phyloP scores from a whole-genome alignment of 2,797 vertebrate species.

The Meda fulgida region DNA sequence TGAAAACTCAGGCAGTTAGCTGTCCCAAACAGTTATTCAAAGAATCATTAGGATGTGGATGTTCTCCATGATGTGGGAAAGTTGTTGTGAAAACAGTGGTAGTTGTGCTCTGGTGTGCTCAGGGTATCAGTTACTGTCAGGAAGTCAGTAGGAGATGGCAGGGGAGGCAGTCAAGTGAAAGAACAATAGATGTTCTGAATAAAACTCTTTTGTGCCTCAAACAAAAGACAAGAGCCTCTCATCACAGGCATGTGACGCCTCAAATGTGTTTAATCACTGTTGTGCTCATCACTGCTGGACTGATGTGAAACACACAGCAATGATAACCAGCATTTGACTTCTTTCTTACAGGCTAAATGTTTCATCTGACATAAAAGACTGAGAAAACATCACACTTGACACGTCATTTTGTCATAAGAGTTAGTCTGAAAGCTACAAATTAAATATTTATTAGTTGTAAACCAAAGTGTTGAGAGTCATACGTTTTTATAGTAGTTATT shows the following conservation, averaged over 20 bases:
- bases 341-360: not conserved
- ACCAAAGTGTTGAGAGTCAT: not conserved
- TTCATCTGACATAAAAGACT: not conserved
- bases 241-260: slow-evolving; percentile 60
- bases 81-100: not conserved
- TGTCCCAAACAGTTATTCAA: not conserved
- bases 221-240: slow-evolving; percentile 65
- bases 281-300: slow-evolving; percentile 21
- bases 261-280: slow-evolving; percentile 53
- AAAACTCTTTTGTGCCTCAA: slow-evolving; percentile 56
- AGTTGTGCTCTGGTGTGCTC: slow-evolving; percentile 36
- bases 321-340: not conserved
- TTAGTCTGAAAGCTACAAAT: not conserved
- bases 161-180: slow-evolving; percentile 57
- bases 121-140: slow-evolving; percentile 51
- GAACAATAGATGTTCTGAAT: slow-evolving; percentile 58
- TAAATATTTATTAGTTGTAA: not conserved
- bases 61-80: slow-evolving; percentile 6
- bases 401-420: not conserved
- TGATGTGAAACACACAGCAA: slow-evolving; percentile 11
- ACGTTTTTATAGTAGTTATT: not conserved
- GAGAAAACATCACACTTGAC: not conserved
- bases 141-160: slow-evolving; percentile 47
- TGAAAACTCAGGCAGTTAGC: not conserved
- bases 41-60: slow-evolving; percentile 6